A percentile compares a stretch with the other conserved stretches of the same genome.
Evolutionary conservation across 2,888 invertebrate genomes (phyloP).

Genomic region (Camptogramma bilineatum): DNA sequence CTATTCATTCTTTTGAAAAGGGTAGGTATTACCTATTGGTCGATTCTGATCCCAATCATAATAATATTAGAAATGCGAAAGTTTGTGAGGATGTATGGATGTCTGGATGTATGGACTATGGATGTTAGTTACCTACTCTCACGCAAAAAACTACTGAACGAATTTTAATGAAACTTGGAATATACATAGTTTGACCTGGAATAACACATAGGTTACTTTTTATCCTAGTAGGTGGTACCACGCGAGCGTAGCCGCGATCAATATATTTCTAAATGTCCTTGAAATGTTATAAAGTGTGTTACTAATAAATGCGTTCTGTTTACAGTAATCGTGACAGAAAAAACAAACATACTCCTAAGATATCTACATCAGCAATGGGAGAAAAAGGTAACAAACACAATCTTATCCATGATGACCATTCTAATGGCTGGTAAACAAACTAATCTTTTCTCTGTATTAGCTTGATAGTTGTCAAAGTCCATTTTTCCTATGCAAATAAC

Average conservation of each 20-base stretch:
- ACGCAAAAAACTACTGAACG: too few relatives aligned
- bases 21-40: too few relatives aligned
- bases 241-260: background rate
- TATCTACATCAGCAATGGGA: constrained; percentile 98
- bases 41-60: too few relatives aligned
- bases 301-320: constrained; percentile 52
- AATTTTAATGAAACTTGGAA: too few relatives aligned
- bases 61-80: too few relatives aligned
- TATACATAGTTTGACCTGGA: too few relatives aligned
- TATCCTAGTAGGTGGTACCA: too few relatives aligned
- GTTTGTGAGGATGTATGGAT: too few relatives aligned
- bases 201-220: too few relatives aligned
- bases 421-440: background rate
- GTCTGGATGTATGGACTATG: too few relatives aligned
- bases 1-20: background rate
- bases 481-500: background rate
- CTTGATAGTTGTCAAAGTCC: background rate
- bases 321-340: constrained; percentile 97
- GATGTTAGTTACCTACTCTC: too few relatives aligned
- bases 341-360: constrained; percentile 96
- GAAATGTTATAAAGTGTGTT: constrained; percentile 1
- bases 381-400: constrained; percentile 88
- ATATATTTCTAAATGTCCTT: background rate
- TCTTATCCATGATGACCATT: background rate
- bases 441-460: background rate